Evolutionary conservation across 2,888 invertebrate species (phyloP).

Genomic region (Drosophila mettleri): DNA sequence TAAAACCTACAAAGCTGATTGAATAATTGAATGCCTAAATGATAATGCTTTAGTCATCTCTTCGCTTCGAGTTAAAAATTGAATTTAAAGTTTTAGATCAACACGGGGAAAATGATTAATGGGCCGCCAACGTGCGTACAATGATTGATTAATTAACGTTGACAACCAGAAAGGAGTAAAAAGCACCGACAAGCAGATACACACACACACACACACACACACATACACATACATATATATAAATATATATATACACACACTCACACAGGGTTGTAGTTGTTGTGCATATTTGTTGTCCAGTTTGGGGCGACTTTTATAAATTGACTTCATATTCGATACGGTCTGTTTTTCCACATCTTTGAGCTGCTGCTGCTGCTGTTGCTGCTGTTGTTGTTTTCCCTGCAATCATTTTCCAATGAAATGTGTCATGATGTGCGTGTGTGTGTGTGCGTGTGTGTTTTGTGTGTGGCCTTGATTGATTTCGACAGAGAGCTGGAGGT

Average conservation of each 20-base stretch:
- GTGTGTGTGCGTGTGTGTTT: conserved; percentile 14
- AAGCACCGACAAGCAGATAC: conserved; percentile 35
- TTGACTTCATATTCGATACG: conserved; percentile 75
- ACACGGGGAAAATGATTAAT: conserved; percentile 69
- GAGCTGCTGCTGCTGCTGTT: conserved; percentile 32
- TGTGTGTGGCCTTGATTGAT: conserved; percentile 70
- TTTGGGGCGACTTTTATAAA: conserved; percentile 69
- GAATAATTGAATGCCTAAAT: conserved; percentile 47
- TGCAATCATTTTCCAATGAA: conserved; percentile 76
- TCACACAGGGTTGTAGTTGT: conserved; percentile 12
- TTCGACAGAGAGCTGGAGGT: conserved; percentile 51
- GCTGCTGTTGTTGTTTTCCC: conserved; percentile 51
- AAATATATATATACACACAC: too few relatives aligned
- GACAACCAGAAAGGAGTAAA: conserved; percentile 67
- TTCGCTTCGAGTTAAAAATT: conserved; percentile 33
- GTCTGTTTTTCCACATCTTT: conserved; percentile 65
- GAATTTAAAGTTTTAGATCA: conserved; percentile 53
- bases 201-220: conserved; percentile 24
- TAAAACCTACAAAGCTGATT: conserved; percentile 11
- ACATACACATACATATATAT: too few relatives aligned
- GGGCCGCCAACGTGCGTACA: conserved; percentile 61
- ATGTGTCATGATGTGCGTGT: conserved; percentile 49
- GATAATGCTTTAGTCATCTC: conserved; percentile 30
- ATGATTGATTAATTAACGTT: conserved; percentile 80
- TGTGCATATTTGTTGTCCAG: conserved; percentile 65